Evolutionary conservation across 2,797 vertebrate genomes (phyloP), one percentile per base, ranked within the genome.

Genomic region (Distichodus sexfasciatus): DNA sequence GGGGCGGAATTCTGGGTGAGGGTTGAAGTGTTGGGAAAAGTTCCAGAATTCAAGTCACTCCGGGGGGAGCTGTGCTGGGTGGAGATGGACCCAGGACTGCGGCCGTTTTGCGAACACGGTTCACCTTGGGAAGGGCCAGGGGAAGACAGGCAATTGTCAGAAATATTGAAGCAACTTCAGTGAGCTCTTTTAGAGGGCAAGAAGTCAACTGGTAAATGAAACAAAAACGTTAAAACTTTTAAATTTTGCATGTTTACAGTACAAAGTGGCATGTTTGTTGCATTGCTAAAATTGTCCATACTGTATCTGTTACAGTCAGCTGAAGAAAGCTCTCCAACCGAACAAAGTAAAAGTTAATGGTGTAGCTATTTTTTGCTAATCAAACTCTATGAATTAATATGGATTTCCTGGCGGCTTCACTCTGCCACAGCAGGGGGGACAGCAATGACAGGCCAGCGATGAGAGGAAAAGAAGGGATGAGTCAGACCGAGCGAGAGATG

Each of bases 61-160:
- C 93, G 92, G 0, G 96, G 97, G 41, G 97, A 99, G 83, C 96
- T 98, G 89, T 99, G 96, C 83, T 97, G 96, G 0, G 95, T 99
- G 44, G 96, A 98, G 38, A 94, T 90, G 0, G 95, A 96, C 65
- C 95, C 95, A 12, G 96, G 94, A 85, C 96, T 98, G 75, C 95
- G 94, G 54, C 96, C 96, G 43, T 98, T 98, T 85, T 97, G 94
- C 26, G 95, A 93, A 82, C 94, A 97, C 0, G 91, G 82, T 44
- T 98, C 96, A 54, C 93, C 96, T 98, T 3, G 75, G 57, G 24
- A 82, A 66, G 75, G 38, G 48, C 64, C 17, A 46, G 43, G 6
- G 40, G 54, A 1, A 35, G 31, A 24, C 12, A 21, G 6, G 29
- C 17, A 54, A 11, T n/a, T n/a, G n/a, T 41, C 17, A 26, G 6